These are phyloP conservation scores for Champsocephalus gunnari DNA, from an alignment of 2,797 vertebrate genomes.

Conservation along the genomic window DNA sequence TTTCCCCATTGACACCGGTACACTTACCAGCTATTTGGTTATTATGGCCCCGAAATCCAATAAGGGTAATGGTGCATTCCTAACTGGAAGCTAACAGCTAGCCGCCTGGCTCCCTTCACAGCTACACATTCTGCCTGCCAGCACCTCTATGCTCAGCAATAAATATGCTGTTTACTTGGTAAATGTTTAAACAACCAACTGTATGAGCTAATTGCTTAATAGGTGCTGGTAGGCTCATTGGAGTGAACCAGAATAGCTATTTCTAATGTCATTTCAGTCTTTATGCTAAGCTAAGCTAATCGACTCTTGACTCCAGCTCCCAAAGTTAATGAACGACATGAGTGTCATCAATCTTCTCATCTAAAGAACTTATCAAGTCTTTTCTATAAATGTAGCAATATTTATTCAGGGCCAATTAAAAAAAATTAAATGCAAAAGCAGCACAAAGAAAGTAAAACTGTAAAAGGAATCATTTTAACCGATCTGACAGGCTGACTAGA, in stretches of 20 bases:
- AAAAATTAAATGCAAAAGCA: background rate
- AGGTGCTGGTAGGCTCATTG: background rate
- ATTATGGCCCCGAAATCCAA: too few species aligned
- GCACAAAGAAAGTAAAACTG: background rate
- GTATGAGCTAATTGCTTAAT: background rate
- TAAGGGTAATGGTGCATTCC: too few species aligned
- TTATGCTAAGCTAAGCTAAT: background rate
- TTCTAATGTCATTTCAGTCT: background rate
- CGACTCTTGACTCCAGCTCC: background rate
- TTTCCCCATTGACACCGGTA: too few species aligned
- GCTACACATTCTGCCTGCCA: background rate
- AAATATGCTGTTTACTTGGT: conserved; percentile 2
- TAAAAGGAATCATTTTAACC: background rate
- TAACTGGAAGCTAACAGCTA: background rate
- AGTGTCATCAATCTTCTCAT: background rate
- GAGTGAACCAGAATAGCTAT: background rate
- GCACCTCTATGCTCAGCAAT: conserved; percentile 8
- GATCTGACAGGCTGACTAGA: background rate
- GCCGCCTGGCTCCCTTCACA: conserved; percentile 6
- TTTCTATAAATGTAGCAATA: background rate
- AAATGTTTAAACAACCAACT: background rate
- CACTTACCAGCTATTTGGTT: too few species aligned
- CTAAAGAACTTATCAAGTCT: background rate
- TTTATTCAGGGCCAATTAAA: conserved; percentile 1
- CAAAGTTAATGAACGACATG: background rate